Evolutionary conservation across 2,113 vertebrate genomes (phyloP).

Genomic region (Halcyon senegalensis): DNA sequence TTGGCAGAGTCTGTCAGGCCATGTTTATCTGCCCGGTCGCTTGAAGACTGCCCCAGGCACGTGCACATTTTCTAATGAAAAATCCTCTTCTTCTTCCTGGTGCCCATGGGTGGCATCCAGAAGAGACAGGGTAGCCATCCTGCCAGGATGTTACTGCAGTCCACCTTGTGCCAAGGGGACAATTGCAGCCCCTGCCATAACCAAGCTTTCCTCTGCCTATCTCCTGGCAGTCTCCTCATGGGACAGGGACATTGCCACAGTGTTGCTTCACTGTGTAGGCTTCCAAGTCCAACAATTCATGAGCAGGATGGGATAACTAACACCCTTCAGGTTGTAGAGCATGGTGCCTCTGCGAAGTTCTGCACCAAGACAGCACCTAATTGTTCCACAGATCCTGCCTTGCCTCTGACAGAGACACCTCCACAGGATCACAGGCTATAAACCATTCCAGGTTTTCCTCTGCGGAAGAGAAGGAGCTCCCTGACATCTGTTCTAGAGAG

Average conservation of each 20-base stretch:
- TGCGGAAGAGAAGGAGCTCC: neutral
- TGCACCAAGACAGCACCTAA: neutral
- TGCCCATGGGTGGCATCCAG: neutral
- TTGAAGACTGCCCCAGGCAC: neutral
- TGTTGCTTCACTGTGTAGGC: neutral
- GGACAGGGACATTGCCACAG: neutral
- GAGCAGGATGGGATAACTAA: neutral
- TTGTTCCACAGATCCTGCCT: neutral
- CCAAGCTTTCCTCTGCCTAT: neutral
- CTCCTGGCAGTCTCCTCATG: neutral
- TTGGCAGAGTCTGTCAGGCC: neutral
- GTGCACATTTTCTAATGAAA: neutral
- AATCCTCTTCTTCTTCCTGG: neutral
- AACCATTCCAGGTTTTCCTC: neutral
- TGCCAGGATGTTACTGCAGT: neutral
- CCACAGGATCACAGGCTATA: neutral
- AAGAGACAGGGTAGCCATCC: neutral
- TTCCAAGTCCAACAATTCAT: neutral
- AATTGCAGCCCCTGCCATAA: fast-evolving
- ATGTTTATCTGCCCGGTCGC: neutral
- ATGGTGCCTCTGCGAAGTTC: neutral
- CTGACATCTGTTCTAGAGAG: slow-evolving; percentile 24
- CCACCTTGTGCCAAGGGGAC: neutral
- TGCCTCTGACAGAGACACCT: neutral
- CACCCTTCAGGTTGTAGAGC: neutral